These are phyloP conservation scores for Hydrotaea cyrtoneurina DNA, from an alignment of 2,888 invertebrate genomes.

Conservation along the genomic window DNA sequence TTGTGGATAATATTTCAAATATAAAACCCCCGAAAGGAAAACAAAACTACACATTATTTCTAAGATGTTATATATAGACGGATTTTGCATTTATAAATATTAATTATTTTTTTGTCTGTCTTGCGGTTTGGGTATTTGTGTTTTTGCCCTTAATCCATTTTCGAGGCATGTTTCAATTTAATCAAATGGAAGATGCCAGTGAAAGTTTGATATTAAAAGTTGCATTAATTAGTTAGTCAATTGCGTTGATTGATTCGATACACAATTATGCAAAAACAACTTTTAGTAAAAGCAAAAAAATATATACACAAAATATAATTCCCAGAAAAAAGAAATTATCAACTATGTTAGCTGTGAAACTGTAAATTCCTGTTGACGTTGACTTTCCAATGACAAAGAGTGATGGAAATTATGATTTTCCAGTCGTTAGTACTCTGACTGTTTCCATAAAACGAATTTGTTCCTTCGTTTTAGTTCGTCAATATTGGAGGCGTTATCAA, in stretches of 20 bases:
- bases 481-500: no score
- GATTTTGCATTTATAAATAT: slow-evolving; percentile 9
- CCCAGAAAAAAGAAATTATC: no score
- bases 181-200: background rate
- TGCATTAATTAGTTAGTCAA: slow-evolving; percentile 13
- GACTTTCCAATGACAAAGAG: no score
- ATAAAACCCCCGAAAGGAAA: background rate
- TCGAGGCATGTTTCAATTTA: background rate
- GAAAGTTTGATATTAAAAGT: slow-evolving; percentile 6
- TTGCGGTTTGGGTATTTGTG: background rate
- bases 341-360: no score
- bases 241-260: background rate
- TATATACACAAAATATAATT: no score
- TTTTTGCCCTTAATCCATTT: background rate
- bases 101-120: background rate
- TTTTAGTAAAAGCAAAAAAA: no score
- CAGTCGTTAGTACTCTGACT: no score
- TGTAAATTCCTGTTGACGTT: no score
- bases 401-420: no score
- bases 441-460: no score
- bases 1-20: background rate
- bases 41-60: background rate
- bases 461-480: no score
- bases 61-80: background rate
- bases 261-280: background rate